Percentiles rank a stretch among this genome's conserved stretches.
Evolutionary conservation across 2,797 vertebrate species (phyloP).

Genomic region (Bovichtus variegatus): DNA sequence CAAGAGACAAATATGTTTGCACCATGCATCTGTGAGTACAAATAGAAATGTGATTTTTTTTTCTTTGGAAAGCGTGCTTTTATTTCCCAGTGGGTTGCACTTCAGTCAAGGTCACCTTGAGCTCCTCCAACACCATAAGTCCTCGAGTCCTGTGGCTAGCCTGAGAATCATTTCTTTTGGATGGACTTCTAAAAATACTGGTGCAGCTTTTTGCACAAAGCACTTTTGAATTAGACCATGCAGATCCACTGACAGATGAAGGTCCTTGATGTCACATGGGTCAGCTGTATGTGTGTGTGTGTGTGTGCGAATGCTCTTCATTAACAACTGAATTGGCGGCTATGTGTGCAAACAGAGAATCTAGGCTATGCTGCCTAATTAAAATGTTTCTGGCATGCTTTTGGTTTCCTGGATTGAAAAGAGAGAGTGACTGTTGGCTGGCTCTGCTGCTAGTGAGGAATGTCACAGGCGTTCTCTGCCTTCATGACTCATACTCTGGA

Average conservation of each 20-base stretch:
- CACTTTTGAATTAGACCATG: not conserved
- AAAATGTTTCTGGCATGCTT: constrained; percentile 32
- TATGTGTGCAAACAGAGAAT: not conserved
- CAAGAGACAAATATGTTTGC: not conserved
- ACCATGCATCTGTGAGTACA: not conserved
- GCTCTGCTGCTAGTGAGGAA: constrained; percentile 15
- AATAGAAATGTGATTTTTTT: constrained; percentile 16
- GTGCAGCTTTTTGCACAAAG: not conserved
- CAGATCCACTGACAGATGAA: not conserved
- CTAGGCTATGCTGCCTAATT: constrained; percentile 10
- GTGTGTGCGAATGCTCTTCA: not conserved
- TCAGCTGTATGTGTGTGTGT: constrained; percentile 7
- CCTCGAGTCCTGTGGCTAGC: not conserved
- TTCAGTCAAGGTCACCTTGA: constrained; percentile 28
- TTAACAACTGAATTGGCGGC: not conserved
- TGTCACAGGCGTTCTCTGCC: constrained; percentile 30
- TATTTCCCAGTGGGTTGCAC: not conserved
- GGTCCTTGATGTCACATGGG: not conserved
- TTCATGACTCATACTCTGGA: constrained; percentile 66
- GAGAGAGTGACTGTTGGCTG: constrained; percentile 21
- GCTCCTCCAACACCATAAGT: not conserved
- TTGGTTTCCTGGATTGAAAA: constrained; percentile 28
- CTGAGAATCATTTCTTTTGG: not conserved
- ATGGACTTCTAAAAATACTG: not conserved
- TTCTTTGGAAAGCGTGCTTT: not conserved